These are phyloP conservation scores for Drosophila paranaensis DNA, from an alignment of 2,888 invertebrate genomes.

Conservation along the genomic window DNA sequence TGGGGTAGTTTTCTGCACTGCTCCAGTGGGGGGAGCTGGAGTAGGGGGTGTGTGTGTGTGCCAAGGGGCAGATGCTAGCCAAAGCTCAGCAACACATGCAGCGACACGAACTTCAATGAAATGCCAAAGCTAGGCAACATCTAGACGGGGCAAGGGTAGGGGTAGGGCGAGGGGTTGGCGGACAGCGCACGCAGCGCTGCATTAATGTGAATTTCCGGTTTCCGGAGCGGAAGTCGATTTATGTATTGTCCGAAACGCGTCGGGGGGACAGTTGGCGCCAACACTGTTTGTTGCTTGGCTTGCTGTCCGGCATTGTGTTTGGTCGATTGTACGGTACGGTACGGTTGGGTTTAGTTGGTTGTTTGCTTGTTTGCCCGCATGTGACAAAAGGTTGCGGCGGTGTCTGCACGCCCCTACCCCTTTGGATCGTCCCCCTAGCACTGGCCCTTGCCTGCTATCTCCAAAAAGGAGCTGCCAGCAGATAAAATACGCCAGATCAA, in stretches of 20 bases:
- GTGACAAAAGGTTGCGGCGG: constrained; percentile 41
- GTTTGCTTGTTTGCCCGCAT: constrained; percentile 45
- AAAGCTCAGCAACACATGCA: constrained; percentile 65
- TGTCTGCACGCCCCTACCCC: not conserved
- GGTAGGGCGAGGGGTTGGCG: not conserved
- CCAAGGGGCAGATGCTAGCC: not conserved
- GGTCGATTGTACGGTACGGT: not conserved
- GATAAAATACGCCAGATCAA: not conserved
- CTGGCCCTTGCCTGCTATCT: not conserved
- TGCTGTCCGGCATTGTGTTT: constrained; percentile 27
- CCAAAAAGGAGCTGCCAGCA: not conserved
- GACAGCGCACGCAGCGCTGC: constrained; percentile 53
- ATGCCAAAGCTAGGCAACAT: not conserved
- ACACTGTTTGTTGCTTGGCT: constrained; percentile 33
- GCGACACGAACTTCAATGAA: constrained; percentile 60
- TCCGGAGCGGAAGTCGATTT: constrained; percentile 68
- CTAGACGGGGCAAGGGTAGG: not conserved
- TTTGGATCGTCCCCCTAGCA: not conserved
- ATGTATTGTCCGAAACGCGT: constrained; percentile 45
- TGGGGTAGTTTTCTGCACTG: constrained; percentile 12
- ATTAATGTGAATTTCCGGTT: constrained; percentile 78
- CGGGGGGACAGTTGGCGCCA: constrained; percentile 54
- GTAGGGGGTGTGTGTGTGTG: not conserved
- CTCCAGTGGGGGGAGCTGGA: not conserved
- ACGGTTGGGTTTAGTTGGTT: constrained; percentile 1